A percentile compares a stretch with the other conserved stretches of the same genome.
Evolutionary conservation across 2,797 vertebrate genomes (phyloP).

Genomic region (Calcarius lapponicus): DNA sequence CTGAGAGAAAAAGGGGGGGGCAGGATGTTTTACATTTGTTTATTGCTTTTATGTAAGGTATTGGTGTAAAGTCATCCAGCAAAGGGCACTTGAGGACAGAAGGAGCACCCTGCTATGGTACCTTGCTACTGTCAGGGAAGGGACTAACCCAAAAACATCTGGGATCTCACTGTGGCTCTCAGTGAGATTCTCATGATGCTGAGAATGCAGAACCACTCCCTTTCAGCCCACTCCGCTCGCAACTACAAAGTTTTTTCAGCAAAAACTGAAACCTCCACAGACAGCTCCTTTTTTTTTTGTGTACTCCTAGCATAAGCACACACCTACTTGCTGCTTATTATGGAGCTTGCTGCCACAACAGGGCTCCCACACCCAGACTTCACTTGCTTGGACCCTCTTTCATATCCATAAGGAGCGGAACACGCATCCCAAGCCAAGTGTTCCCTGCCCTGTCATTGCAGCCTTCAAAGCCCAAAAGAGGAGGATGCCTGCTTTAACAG

Average conservation of each 20-base stretch:
- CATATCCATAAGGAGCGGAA: background rate
- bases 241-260: background rate
- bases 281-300: background rate
- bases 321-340: background rate
- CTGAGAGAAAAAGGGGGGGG: background rate
- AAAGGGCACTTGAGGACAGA: background rate
- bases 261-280: background rate
- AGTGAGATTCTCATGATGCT: background rate
- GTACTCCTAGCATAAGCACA: background rate
- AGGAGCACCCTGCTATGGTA: background rate
- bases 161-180: rapidly evolving
- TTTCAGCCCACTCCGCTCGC: background rate
- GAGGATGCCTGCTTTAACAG: background rate
- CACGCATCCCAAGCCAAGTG: background rate
- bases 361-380: background rate
- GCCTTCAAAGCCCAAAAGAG: constrained; percentile 10
- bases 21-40: background rate
- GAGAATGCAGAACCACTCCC: background rate
- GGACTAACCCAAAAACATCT: background rate
- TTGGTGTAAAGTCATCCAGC: background rate
- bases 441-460: background rate
- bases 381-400: background rate
- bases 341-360: background rate
- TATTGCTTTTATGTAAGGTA: background rate
- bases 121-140: background rate